A percentile compares a stretch with the other conserved stretches of the same genome.
These are phyloP conservation scores for Triplophysa yarkandensis DNA, from an alignment of 2,797 vertebrate genomes.

Conservation along the genomic window DNA sequence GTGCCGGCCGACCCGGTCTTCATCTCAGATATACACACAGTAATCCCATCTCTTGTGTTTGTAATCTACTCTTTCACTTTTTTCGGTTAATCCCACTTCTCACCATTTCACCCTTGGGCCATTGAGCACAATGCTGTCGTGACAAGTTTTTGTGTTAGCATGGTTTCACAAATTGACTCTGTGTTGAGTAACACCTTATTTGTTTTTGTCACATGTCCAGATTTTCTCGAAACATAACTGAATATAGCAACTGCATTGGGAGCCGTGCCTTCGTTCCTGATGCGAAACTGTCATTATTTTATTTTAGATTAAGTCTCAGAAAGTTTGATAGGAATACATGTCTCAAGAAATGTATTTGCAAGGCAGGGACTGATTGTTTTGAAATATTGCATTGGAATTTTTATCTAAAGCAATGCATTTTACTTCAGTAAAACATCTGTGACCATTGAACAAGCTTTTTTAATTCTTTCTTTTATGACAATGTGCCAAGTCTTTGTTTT, in stretches of 20 bases:
- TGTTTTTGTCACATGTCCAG: slow-evolving; percentile 22
- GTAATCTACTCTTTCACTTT: slow-evolving; percentile 39
- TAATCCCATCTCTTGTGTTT: slow-evolving; percentile 42
- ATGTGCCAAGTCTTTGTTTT: slow-evolving; percentile 1
- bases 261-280: slow-evolving; percentile 17
- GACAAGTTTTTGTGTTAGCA: slow-evolving; percentile 23
- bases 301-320: background rate
- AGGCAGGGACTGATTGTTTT: no score
- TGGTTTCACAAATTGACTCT: slow-evolving; percentile 23
- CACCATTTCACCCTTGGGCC: slow-evolving; percentile 37
- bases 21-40: slow-evolving; percentile 30
- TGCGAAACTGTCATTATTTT: background rate
- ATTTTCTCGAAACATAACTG: slow-evolving; percentile 19
- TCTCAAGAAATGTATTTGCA: no score
- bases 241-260: slow-evolving; percentile 8
- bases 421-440: no score
- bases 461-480: background rate
- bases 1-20: slow-evolving; percentile 32
- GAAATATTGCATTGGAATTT: background rate
- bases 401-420: no score
- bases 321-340: no score
- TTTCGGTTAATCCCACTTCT: slow-evolving; percentile 29
- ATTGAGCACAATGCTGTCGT: slow-evolving; percentile 7
- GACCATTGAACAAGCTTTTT: slow-evolving; percentile 3
- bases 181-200: slow-evolving; percentile 42